Conservation (phyloP, 2,797 vertebrate species). For the Nyctalus aviator region DNA sequence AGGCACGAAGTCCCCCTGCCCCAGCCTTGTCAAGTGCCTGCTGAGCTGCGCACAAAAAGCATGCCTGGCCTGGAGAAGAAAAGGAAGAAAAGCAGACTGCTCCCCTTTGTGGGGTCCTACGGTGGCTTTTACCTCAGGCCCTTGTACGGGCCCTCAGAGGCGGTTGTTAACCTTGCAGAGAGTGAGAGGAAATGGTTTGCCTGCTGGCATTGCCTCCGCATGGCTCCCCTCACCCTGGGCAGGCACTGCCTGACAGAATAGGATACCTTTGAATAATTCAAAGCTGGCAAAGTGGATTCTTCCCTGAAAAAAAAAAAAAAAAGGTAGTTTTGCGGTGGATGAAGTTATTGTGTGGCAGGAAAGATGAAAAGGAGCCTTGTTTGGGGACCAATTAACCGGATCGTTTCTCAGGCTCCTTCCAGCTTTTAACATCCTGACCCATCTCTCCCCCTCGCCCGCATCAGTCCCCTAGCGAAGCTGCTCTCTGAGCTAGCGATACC, state of each 20-base stretch:
- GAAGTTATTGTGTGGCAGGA: not conserved
- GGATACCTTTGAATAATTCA: not conserved
- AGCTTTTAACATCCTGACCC: not conserved
- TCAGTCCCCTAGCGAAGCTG: not conserved
- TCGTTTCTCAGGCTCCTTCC: not conserved
- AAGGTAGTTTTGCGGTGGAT: not conserved
- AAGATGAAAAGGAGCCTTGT: not conserved
- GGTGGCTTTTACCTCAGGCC: not conserved
- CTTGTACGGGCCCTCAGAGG: not conserved
- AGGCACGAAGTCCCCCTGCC: not conserved
- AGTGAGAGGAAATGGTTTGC: not conserved
- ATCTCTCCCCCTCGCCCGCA: not conserved
- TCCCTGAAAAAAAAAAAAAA: not conserved
- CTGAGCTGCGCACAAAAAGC: not conserved
- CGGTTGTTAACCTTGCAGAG: not conserved
- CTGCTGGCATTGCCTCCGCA: not conserved
- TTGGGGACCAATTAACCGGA: not conserved
- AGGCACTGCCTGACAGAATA: not conserved
- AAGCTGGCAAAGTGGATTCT: not conserved
- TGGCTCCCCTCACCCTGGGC: not conserved
- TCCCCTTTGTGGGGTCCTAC: not conserved
- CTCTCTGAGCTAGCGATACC: not conserved
- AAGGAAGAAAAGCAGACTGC: not conserved
- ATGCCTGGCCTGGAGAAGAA: not conserved
- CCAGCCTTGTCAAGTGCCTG: fast-evolving